These are phyloP conservation scores for Gadus chalcogrammus DNA, from an alignment of 2,113 vertebrate genomes.

Conservation along the genomic window DNA sequence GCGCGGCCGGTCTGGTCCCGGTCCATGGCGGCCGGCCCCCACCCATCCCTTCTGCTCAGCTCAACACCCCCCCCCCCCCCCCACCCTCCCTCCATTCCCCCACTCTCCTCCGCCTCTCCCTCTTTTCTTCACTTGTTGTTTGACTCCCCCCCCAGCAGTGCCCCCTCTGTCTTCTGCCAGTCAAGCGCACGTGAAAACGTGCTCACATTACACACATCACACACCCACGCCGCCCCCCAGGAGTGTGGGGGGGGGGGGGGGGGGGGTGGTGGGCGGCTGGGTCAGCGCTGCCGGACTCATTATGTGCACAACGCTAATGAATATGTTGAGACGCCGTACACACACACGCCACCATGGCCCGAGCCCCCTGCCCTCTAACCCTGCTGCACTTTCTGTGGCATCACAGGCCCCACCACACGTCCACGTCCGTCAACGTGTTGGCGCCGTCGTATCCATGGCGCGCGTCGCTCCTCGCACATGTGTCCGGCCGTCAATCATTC, in stretches of 20 bases:
- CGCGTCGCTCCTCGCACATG: slow-evolving; percentile 58
- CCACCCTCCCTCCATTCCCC: slow-evolving; percentile 10
- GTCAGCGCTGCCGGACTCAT: slow-evolving; percentile 5
- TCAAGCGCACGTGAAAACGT: slow-evolving; percentile 44
- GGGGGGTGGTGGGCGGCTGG: too few relatives aligned
- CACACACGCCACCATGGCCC: not conserved
- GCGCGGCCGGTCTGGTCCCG: slow-evolving; percentile 22
- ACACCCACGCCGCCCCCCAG: slow-evolving; percentile 57
- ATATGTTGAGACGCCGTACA: not conserved
- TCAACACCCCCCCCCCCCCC: slow-evolving; percentile 18
- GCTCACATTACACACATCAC: slow-evolving; percentile 38
- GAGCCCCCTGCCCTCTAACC: slow-evolving; percentile 27
- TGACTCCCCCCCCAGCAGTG: slow-evolving; percentile 48
- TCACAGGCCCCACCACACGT: slow-evolving; percentile 38
- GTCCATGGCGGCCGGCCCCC: not conserved
- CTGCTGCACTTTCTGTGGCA: slow-evolving; percentile 49
- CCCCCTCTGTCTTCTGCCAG: slow-evolving; percentile 57
- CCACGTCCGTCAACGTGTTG: slow-evolving; percentile 50
- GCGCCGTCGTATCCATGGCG: slow-evolving; percentile 30
- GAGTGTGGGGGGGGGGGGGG: slow-evolving; percentile 18
- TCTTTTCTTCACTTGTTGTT: slow-evolving; percentile 44
- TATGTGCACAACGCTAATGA: too few relatives aligned
- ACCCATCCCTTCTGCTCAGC: slow-evolving; percentile 21
- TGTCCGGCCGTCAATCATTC: slow-evolving; percentile 70
- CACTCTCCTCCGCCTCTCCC: not conserved